Evolutionary conservation across 2,888 invertebrate species (phyloP).

Genomic region (Noctua fimbriata): DNA sequence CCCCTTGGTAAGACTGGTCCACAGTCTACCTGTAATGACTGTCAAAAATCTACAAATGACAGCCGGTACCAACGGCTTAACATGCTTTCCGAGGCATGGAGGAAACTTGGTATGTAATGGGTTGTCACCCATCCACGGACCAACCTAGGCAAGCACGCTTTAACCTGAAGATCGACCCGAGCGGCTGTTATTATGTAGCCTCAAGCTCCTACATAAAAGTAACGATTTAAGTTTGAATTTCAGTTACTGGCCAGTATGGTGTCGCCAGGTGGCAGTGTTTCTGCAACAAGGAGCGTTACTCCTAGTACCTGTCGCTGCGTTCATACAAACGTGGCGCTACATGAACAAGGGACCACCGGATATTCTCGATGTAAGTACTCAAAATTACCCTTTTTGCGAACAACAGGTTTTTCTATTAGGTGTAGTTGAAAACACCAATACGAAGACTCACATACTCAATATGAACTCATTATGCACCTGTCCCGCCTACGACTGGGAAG

Average conservation of each 20-base stretch:
- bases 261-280: slow-evolving; percentile 93
- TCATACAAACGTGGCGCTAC: slow-evolving; percentile 93
- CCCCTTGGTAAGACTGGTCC: too few relatives aligned
- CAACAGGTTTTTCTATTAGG: not conserved
- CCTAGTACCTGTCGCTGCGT: slow-evolving; percentile 93
- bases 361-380: slow-evolving; percentile 94
- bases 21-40: too few relatives aligned
- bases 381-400: not conserved
- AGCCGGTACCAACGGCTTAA: too few relatives aligned
- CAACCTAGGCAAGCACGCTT: too few relatives aligned
- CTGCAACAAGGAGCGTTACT: slow-evolving; percentile 94
- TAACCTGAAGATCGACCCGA: too few relatives aligned
- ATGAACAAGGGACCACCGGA: slow-evolving; percentile 96
- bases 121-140: too few relatives aligned
- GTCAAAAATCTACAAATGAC: too few relatives aligned
- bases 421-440: not conserved
- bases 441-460: not conserved
- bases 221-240: not conserved
- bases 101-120: too few relatives aligned
- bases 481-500: too few relatives aligned
- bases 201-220: not conserved
- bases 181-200: too few relatives aligned
- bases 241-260: slow-evolving; percentile 95
- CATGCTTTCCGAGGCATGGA: too few relatives aligned
- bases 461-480: too few relatives aligned